Percentiles rank a stretch among this genome's conserved stretches.
Conservation (phyloP, 1,140 invertebrate genomes). For the Pseudachorutes palmiensis region DNA sequence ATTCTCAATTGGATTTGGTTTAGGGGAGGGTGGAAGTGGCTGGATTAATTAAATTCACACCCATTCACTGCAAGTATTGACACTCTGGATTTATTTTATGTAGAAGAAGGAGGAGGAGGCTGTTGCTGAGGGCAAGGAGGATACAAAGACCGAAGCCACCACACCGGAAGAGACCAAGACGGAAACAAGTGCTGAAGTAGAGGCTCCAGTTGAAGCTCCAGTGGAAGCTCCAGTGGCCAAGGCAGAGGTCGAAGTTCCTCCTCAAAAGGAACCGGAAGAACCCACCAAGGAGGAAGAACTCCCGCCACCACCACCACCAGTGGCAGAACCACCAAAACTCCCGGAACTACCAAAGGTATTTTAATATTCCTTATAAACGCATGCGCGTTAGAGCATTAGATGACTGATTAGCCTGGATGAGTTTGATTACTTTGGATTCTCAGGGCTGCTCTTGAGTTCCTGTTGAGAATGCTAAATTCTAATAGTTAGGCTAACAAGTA, state of each 20-base stretch:
- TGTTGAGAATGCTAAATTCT: background rate
- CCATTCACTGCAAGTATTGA: no score
- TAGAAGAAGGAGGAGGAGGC: no score
- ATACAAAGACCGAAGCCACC: background rate
- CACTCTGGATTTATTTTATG: no score
- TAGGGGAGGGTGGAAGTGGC: no score
- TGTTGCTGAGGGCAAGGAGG: background rate
- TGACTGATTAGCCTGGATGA: background rate
- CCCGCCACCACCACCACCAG: background rate
- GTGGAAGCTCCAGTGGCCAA: background rate
- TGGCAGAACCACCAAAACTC: background rate
- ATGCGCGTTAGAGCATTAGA: background rate
- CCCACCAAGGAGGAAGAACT: background rate
- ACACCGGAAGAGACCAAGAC: background rate
- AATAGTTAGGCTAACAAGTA: background rate
- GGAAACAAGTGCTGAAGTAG: background rate
- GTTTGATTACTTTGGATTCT: background rate
- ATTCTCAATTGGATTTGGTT: no score
- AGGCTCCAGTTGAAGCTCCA: background rate
- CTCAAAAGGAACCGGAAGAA: background rate
- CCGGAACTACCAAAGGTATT: constrained; percentile 1
- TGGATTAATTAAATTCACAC: no score
- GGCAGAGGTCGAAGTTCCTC: background rate
- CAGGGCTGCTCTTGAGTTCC: background rate
- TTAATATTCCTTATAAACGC: no score